Evolutionary conservation across 2,113 vertebrate genomes (phyloP).

Genomic region (Sclerurus mexicanus): DNA sequence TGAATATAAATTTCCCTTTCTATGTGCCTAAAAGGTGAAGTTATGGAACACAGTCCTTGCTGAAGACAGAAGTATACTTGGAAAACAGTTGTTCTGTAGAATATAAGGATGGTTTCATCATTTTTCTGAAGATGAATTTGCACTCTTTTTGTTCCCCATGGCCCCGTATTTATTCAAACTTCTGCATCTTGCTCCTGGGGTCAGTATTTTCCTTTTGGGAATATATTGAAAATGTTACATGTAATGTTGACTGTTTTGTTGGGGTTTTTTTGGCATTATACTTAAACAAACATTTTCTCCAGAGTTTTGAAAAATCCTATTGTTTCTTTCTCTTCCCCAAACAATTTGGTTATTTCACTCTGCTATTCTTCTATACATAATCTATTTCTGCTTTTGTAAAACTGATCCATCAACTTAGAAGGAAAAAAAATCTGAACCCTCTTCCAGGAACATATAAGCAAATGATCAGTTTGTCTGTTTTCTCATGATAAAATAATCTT

Average conservation of each 20-base stretch:
- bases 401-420: not conserved
- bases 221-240: not conserved
- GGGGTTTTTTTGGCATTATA: too few relatives aligned
- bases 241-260: not conserved
- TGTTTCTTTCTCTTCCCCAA: not conserved
- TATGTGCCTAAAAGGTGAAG: not conserved
- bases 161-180: not conserved
- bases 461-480: not conserved
- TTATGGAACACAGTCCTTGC: not conserved
- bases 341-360: not conserved
- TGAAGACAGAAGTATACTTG: not conserved
- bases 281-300: too few relatives aligned
- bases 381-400: not conserved
- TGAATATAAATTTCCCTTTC: not conserved
- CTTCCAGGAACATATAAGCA: not conserved
- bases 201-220: not conserved
- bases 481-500: not conserved
- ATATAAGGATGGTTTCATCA: not conserved
- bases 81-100: not conserved
- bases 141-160: not conserved
- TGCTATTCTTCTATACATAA: not conserved
- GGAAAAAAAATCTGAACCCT: not conserved
- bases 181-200: not conserved
- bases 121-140: not conserved
- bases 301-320: not conserved